phyloP scores from a whole-genome alignment of 1,140 invertebrate genomes.

The Drosophila fuyamai region DNA sequence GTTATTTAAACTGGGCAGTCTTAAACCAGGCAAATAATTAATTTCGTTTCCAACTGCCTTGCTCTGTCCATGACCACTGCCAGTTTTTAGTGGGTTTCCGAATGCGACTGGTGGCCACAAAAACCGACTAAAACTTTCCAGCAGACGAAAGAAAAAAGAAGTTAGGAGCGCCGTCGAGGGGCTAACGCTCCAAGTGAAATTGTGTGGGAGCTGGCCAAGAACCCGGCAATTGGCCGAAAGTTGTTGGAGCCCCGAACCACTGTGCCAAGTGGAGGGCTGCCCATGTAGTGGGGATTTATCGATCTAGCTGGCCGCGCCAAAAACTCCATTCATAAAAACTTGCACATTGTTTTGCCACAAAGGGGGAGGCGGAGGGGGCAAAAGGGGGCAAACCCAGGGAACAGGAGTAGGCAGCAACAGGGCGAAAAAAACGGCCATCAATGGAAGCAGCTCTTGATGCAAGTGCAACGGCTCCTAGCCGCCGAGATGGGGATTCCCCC shows the following conservation, averaged over 20 bases:
- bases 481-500: background rate
- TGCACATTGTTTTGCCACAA: constrained; percentile 72
- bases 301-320: constrained; percentile 81
- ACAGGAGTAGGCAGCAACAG: constrained; percentile 55
- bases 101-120: constrained; percentile 53
- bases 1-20: constrained; percentile 6
- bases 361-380: constrained; percentile 2
- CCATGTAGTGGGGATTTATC: constrained; percentile 80
- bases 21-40: constrained; percentile 37
- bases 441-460: constrained; percentile 59
- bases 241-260: constrained; percentile 30
- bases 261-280: constrained; percentile 55
- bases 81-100: constrained; percentile 71
- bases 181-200: constrained; percentile 7
- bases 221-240: constrained; percentile 20
- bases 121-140: constrained; percentile 50
- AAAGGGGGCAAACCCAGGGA: constrained; percentile 36
- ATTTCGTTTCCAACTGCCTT: constrained; percentile 42
- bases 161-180: constrained; percentile 19
- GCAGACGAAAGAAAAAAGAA: constrained; percentile 36
- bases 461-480: constrained; percentile 61
- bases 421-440: constrained; percentile 59
- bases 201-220: constrained; percentile 38
- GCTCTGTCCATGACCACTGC: constrained; percentile 18
- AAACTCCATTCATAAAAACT: constrained; percentile 84